Base-by-base conservation (phyloP, 1,140 invertebrate genomes). In the Nylanderia fulva region DNA sequence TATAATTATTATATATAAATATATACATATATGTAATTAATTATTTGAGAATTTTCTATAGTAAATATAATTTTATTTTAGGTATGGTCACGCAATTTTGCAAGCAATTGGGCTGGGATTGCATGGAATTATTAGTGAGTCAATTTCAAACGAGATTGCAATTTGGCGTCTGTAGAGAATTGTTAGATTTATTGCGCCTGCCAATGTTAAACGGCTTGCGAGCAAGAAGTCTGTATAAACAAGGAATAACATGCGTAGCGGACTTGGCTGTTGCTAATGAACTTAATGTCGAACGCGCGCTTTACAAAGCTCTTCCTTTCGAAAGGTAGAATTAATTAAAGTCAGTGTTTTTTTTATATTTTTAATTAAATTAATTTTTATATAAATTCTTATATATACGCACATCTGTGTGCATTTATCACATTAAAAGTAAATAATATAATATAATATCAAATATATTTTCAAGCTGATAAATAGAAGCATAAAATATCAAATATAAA, bases 81-180 rank as follows among this genome's bases (percentile, higher is more conserved):
- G 98, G 97, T 69, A 98, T 98, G 97, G 97, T 99, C 0, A 98
- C 98, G 2, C 96, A 97, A 27, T 99, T 99, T 95, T 99, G 98
- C 95, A 96, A 96, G 89, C 97, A 98, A 66, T 94, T 99, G n/a
- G 98, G 98, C 3, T 99, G 99, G 99, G 96, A 96, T 74, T 98
- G 97, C 91, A 95, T 99, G 77, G 98, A 99, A 93, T 94, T 99
- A 42, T 95, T 99, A 2, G 96, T 99, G 15, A 96, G 97, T 6
- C 98, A 99, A 94, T 99, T 99, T 94, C 98, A 99, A 95, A 97
- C 97, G 88, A 96, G 99, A 21, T 95, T 99, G 29, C 98, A 98
- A 88, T 99, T 99, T 95, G 99, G 99, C 13, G 97, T 99, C 42
- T 97, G 98, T 89, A 96, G 97, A 64, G 99, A 99, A 93, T 95